Percentiles rank a stretch among this genome's conserved stretches.
phyloP scores from a whole-genome alignment of 2,797 vertebrate species.

The Danio tinwini region DNA sequence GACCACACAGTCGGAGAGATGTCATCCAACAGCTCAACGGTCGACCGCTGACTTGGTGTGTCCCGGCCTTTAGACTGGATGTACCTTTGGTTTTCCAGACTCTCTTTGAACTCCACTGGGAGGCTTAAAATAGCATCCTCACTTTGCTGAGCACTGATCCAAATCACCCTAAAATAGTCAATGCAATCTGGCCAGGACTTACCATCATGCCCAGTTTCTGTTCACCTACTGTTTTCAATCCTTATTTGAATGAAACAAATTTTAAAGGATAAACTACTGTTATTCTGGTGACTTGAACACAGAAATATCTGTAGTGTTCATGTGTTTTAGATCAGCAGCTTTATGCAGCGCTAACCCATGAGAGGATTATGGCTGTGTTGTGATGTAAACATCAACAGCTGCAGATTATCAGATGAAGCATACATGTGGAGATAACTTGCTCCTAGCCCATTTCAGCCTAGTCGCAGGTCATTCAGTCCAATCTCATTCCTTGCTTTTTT shows the following conservation, averaged over 20 bases:
- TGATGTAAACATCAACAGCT: conserved; percentile 54
- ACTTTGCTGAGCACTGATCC: conserved; percentile 54
- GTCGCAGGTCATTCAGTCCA: conserved; percentile 38
- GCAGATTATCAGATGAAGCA: conserved; percentile 36
- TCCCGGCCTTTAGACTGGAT: conserved; percentile 20
- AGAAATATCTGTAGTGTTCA: background rate
- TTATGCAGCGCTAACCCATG: conserved; percentile 22
- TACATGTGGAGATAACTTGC: conserved; percentile 34
- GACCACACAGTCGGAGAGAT: too few relatives aligned
- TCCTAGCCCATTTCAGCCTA: conserved; percentile 15
- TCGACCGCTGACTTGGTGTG: too few relatives aligned
- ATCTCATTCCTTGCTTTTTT: conserved; percentile 33
- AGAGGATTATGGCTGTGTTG: conserved; percentile 32
- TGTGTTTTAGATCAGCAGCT: conserved; percentile 45
- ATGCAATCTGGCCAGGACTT: conserved; percentile 33
- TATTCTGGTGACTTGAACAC: conserved; percentile 30
- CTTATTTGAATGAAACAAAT: conserved; percentile 33
- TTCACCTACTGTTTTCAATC: conserved; percentile 53
- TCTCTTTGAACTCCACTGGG: conserved; percentile 45
- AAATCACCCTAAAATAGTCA: conserved; percentile 46
- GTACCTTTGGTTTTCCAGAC: conserved; percentile 44
- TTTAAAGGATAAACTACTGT: conserved; percentile 23
- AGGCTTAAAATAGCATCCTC: conserved; percentile 55
- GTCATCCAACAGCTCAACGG: too few relatives aligned
- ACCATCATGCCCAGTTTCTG: conserved; percentile 25